phyloP scores from a whole-genome alignment of 2,797 vertebrate genomes.

The Melanotaenia boesemani region DNA sequence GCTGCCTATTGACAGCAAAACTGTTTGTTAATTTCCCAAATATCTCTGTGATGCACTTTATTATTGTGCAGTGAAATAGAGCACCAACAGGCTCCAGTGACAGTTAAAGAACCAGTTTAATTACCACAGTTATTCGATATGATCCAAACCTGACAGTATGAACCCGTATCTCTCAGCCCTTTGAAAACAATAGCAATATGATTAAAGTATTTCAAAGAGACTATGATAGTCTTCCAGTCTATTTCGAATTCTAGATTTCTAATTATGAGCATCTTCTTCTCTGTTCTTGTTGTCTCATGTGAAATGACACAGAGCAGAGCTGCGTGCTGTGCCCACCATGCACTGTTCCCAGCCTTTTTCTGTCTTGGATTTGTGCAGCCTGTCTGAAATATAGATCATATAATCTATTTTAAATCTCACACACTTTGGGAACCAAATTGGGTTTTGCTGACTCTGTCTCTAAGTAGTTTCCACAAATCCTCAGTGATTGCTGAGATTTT shows the following conservation, averaged over 20 bases:
- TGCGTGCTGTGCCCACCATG: conserved; percentile 45
- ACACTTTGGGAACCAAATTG: background rate
- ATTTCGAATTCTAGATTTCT: background rate
- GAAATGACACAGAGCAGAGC: conserved; percentile 14
- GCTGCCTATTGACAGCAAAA: background rate
- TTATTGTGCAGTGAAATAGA: background rate
- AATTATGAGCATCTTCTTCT: conserved; percentile 10
- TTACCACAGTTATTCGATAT: background rate
- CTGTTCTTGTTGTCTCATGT: conserved; percentile 12
- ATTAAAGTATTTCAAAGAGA: background rate
- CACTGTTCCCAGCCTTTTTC: conserved; percentile 38
- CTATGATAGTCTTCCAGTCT: background rate
- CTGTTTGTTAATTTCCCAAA: conserved; percentile 1
- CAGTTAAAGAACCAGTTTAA: background rate
- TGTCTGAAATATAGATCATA: conserved; percentile 32
- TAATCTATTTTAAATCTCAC: conserved; percentile 44
- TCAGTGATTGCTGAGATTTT: conserved; percentile 39
- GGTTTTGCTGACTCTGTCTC: background rate
- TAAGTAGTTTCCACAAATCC: conserved; percentile 34
- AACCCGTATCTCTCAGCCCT: background rate
- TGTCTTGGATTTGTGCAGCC: conserved; percentile 21
- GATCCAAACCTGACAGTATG: background rate
- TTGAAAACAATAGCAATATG: conserved; percentile 7
- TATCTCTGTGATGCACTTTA: background rate
- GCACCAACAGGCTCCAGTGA: background rate